These are phyloP conservation scores for Euura saliciscinereae DNA, from an alignment of 1,140 invertebrate species.

Conservation along the genomic window DNA sequence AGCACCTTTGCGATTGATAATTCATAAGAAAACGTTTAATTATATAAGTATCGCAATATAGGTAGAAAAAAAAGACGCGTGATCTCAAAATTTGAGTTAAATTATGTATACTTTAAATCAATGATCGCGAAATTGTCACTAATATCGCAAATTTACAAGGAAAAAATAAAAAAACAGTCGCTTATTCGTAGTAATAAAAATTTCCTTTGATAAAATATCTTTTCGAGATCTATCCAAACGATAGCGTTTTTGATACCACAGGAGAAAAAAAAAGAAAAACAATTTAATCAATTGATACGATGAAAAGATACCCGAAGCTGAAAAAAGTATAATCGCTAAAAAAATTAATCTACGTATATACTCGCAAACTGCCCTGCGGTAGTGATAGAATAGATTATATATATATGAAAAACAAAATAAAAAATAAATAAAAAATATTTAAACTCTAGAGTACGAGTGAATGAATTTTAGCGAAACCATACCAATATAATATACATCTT, in stretches of 20 bases:
- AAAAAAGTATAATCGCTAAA: no score
- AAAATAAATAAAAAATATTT: background rate
- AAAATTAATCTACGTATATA: no score
- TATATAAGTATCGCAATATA: background rate
- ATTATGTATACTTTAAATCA: no score
- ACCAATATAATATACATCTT: no score
- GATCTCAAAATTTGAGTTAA: constrained; percentile 9
- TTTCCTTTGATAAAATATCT: background rate
- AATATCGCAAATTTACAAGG: background rate
- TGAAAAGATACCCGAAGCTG: no score
- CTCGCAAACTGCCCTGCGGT: background rate
- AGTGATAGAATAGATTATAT: background rate
- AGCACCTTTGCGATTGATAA: background rate
- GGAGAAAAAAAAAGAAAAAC: background rate
- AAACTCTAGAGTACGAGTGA: no score
- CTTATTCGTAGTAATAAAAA: background rate
- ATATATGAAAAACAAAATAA: background rate
- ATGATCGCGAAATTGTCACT: constrained; percentile 7
- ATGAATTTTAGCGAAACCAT: no score
- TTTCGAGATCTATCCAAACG: no score
- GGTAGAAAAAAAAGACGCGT: background rate
- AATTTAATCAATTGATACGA: no score
- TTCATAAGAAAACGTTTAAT: background rate
- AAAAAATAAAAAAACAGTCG: background rate
- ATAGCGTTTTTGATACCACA: no score